Evolutionary conservation across 2,113 vertebrate species (phyloP), one percentile per base, ranked within the genome.

Genomic region (Orientallactaga bullata): DNA sequence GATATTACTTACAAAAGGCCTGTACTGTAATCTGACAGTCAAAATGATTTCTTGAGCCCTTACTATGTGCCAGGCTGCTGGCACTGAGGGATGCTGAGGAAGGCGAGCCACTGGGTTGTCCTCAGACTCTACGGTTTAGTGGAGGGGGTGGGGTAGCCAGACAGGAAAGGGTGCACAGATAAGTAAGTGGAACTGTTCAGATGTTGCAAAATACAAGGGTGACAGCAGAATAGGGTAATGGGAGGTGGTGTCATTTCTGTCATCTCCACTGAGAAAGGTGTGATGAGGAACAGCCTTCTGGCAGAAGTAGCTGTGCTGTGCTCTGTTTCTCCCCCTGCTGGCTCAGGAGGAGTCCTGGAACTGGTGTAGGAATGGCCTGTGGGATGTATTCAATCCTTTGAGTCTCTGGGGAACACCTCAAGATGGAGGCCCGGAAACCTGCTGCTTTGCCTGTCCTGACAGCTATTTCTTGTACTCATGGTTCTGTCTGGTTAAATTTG

Each of bases 401-500:
- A 2, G 30, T 51, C 81, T 93, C 9, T 42, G 35, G 71, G 65
- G 17, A 51, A 61, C 42, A 3, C 24, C 30, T 88, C 20, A 4
- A 0, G 24, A 13, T 17, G 4, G 81, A 71, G 32, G 74, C 37
- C n/a, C 23, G 42, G 60, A 23, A n/a, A 24, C 71, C 76, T 47
- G 0, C 24, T 8, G 39, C 74, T 68, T 65, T 84, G 35, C 32
- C n/a, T 42, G 51, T 73, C 1, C 0, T 15, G 17, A 60, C 3
- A n/a, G 39, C 21, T 4, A 2, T 77, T 93, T 51, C 42, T 91
- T 89, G 5, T 63, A 63, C 17, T 55, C n/a, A 90, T 28, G 20
- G 0, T 79, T 83, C 83, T 96, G 86, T 24, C 3, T 82, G 73
- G 51, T 61, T 81, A 89, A 84, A 73, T 78, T 88, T 74, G 79